These are phyloP conservation scores for Tineola bisselliella DNA, from an alignment of 2,888 invertebrate species.

Conservation along the genomic window DNA sequence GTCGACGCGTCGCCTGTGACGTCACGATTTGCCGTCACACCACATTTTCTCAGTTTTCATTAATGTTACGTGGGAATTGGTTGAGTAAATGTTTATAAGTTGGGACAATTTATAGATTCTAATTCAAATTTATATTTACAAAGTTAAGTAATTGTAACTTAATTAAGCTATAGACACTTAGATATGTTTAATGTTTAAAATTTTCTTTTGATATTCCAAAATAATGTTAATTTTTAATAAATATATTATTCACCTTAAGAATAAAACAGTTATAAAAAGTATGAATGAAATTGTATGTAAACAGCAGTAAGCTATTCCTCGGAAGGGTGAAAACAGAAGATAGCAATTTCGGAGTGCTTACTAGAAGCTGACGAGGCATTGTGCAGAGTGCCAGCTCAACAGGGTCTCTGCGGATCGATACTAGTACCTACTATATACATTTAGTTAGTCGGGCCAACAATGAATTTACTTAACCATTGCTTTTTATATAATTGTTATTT, in stretches of 20 bases:
- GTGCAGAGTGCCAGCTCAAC: constrained; percentile 23
- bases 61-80: neutral
- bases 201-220: too few species aligned
- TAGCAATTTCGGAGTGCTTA: constrained; percentile 19
- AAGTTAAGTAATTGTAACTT: too few species aligned
- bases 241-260: too few species aligned
- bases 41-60: constrained; percentile 9
- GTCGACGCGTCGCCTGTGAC: constrained; percentile 55
- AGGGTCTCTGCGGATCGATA: constrained; percentile 29
- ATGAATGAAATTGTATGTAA: neutral
- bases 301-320: neutral
- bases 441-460: constrained; percentile 21
- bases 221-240: too few species aligned
- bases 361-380: constrained; percentile 25
- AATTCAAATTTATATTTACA: too few species aligned
- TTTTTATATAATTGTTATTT: too few species aligned
- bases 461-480: neutral
- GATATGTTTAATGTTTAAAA: too few species aligned
- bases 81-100: neutral
- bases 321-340: constrained; percentile 1
- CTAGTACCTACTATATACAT: too few species aligned
- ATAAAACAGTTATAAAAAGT: neutral
- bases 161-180: too few species aligned
- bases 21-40: constrained; percentile 29
- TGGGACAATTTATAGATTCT: too few species aligned